A percentile compares a stretch with the other conserved stretches of the same genome.
These are phyloP conservation scores for Myoxocephalus aenaeus DNA, from an alignment of 2,797 vertebrate genomes.

Conservation along the genomic window DNA sequence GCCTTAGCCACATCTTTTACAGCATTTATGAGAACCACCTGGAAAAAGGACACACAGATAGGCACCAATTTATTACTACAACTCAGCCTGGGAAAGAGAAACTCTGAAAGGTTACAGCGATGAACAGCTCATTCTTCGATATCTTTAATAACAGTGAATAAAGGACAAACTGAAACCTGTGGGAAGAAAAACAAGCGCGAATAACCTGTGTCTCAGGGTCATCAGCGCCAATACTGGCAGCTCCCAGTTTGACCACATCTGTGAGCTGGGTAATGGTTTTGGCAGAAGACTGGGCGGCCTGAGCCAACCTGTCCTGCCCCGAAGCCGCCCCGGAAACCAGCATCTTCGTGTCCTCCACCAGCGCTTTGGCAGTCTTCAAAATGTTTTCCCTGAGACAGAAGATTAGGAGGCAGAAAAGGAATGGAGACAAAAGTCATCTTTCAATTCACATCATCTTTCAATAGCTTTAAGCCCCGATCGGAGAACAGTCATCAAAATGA, in stretches of 20 bases:
- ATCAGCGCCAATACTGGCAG: constrained; percentile 93
- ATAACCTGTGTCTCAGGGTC: constrained; percentile 97
- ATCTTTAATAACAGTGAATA: constrained; percentile 4
- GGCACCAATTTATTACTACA: constrained; percentile 28
- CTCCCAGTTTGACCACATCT: constrained; percentile 96
- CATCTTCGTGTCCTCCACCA: constrained; percentile 97
- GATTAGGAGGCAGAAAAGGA: neutral
- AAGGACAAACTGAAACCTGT: neutral
- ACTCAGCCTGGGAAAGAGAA: neutral
- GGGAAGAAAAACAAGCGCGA: neutral
- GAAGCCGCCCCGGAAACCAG: constrained; percentile 95
- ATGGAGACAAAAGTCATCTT: neutral
- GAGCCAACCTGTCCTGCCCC: constrained; percentile 94
- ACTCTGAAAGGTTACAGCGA: constrained; percentile 17
- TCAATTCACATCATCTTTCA: too few relatives aligned
- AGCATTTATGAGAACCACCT: constrained; percentile 98
- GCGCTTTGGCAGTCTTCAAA: constrained; percentile 79
- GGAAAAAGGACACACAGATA: constrained; percentile 30
- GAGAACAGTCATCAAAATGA: constrained; percentile 10
- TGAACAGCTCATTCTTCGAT: constrained; percentile 12
- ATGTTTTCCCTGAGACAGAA: constrained; percentile 71
- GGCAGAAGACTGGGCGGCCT: constrained; percentile 95
- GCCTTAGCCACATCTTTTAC: constrained; percentile 98
- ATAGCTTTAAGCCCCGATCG: neutral
- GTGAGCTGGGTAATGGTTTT: constrained; percentile 97